Percentiles rank a stretch among this genome's conserved stretches.
Evolutionary conservation across 2,888 invertebrate genomes (phyloP).

Genomic region (Abrostola triplasia): DNA sequence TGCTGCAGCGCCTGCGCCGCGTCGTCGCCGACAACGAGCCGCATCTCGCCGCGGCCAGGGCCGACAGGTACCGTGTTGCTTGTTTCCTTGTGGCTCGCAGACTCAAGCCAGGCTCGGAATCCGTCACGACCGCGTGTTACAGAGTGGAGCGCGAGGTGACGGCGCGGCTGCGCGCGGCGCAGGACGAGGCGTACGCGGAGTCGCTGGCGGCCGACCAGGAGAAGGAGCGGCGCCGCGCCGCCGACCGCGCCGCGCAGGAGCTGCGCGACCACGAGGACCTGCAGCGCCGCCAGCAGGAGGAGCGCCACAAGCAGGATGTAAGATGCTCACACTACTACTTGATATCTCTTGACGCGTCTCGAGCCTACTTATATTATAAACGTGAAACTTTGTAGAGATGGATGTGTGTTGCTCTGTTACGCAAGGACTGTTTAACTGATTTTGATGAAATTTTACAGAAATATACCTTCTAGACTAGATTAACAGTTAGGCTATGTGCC

Average conservation of each 20-base stretch:
- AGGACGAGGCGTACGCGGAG: conserved; percentile 97
- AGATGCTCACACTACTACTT: not conserved
- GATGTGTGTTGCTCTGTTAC: too few relatives aligned
- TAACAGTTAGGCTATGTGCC: too few relatives aligned
- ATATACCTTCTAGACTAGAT: too few relatives aligned
- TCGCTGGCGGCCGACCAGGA: conserved; percentile 97
- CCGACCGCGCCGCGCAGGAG: conserved; percentile 70
- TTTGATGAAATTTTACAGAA: too few relatives aligned
- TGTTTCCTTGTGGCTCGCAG: not conserved
- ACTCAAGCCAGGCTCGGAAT: too few relatives aligned
- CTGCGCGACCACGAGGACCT: conserved; percentile 81
- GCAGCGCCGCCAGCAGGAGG: conserved; percentile 67
- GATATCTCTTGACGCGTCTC: not conserved
- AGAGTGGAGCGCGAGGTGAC: conserved; percentile 94
- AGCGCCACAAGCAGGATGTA: conserved; percentile 63
- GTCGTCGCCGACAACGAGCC: conserved; percentile 96
- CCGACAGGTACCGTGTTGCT: conserved; percentile 90
- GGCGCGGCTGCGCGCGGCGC: conserved; percentile 95
- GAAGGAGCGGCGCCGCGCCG: conserved; percentile 93
- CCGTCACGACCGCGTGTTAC: not conserved
- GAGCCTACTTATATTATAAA: not conserved
- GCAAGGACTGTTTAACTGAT: too few relatives aligned
- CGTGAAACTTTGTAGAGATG: too few relatives aligned
- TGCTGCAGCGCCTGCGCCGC: conserved; percentile 92
- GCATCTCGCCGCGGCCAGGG: conserved; percentile 94